Evolutionary conservation across 2,888 invertebrate genomes (phyloP).

Genomic region (Tipula vernalis): DNA sequence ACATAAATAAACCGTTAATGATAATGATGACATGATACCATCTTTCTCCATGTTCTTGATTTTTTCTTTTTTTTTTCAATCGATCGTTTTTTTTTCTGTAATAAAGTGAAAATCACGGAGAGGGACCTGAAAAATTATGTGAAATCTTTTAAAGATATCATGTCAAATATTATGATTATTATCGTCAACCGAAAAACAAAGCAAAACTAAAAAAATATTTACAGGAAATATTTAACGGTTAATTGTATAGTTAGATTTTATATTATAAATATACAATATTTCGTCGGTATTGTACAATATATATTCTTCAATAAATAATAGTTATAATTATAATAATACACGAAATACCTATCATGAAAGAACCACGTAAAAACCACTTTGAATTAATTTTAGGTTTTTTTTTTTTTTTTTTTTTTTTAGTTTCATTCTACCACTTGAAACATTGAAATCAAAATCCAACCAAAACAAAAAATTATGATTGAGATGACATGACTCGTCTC

Average conservation of each 20-base stretch:
- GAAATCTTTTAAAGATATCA: background rate
- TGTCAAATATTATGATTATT: constrained; percentile 4
- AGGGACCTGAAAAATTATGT: background rate
- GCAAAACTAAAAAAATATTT: background rate
- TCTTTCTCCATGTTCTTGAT: background rate
- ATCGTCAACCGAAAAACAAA: background rate
- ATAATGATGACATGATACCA: constrained; percentile 4
- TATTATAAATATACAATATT: background rate
- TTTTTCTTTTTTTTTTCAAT: background rate
- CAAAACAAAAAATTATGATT: background rate
- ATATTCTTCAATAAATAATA: background rate
- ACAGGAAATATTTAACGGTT: constrained; percentile 4
- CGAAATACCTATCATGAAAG: background rate
- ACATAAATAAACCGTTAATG: background rate
- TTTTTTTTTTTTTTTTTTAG: background rate
- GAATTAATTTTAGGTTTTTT: background rate
- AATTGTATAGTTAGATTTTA: background rate
- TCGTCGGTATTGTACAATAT: background rate
- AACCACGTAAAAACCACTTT: background rate
- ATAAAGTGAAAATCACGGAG: background rate
- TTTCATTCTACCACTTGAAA: background rate
- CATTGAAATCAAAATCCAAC: background rate
- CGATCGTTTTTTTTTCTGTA: background rate
- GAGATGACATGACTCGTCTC: background rate
- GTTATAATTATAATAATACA: background rate